Evolutionary conservation across 2,888 invertebrate genomes (phyloP).

Genomic region (Epistrophe eligans): DNA sequence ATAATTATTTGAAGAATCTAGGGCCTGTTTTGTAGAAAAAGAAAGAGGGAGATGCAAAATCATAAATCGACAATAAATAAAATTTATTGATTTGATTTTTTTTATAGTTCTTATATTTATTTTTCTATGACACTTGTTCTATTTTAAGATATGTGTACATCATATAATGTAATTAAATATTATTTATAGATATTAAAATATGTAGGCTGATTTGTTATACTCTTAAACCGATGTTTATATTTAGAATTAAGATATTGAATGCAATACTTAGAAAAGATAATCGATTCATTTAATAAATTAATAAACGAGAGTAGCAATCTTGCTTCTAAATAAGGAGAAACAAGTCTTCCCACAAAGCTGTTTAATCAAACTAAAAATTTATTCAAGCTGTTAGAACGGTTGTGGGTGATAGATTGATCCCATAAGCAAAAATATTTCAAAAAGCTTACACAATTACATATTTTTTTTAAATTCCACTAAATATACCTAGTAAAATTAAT

Average conservation of each 20-base stretch:
- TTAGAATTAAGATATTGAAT: too few species aligned
- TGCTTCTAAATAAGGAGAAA: neutral
- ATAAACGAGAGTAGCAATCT: neutral
- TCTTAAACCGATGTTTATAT: too few species aligned
- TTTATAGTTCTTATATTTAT: neutral
- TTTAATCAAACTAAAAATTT: neutral
- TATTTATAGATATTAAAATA: too few species aligned
- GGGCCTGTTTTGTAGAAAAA: neutral
- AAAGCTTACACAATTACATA: too few species aligned
- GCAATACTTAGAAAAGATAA: too few species aligned
- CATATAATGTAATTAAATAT: slow-evolving; percentile 18
- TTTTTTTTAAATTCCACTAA: too few species aligned
- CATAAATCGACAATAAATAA: neutral
- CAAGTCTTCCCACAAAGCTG: neutral
- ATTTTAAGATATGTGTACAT: neutral
- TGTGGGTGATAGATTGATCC: too few species aligned
- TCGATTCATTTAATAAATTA: too few species aligned
- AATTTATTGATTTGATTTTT: neutral
- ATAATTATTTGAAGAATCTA: neutral
- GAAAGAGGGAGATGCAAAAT: neutral
- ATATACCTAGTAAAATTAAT: too few species aligned
- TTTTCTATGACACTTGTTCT: neutral
- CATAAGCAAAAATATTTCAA: too few species aligned
- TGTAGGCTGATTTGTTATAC: too few species aligned
- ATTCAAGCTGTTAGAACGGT: neutral